These are phyloP conservation scores for Pristionchus arcanus DNA, from an alignment of 2,888 invertebrate species.

Conservation along the genomic window DNA sequence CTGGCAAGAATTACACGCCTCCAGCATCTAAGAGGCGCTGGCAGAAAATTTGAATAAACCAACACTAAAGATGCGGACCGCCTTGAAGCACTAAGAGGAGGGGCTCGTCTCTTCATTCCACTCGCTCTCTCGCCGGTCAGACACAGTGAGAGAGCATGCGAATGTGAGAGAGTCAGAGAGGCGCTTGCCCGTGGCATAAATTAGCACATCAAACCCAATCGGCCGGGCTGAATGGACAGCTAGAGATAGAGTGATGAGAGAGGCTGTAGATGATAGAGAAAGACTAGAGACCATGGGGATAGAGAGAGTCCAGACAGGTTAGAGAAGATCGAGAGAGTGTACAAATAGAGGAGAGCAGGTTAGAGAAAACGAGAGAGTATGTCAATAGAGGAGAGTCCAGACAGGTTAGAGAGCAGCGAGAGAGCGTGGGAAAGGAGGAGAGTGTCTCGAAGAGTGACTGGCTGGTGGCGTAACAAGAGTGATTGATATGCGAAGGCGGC, in stretches of 20 bases:
- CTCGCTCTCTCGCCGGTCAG: neutral
- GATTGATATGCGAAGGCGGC: constrained; percentile 38
- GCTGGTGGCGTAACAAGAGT: constrained; percentile 20
- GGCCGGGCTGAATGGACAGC: neutral
- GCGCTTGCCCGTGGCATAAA: neutral
- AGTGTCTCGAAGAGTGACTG: neutral
- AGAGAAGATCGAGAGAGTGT: too few species aligned
- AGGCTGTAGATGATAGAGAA: neutral
- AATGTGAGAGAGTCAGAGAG: neutral
- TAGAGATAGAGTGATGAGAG: neutral
- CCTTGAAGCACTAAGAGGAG: neutral
- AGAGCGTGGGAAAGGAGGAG: neutral
- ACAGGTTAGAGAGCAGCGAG: neutral
- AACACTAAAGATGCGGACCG: neutral
- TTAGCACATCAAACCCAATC: constrained; percentile 40
- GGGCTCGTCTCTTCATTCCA: neutral
- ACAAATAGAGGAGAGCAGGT: too few species aligned
- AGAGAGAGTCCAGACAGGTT: neutral
- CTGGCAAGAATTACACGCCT: neutral
- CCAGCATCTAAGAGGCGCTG: neutral
- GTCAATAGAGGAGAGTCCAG: neutral
- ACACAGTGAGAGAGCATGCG: neutral
- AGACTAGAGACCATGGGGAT: neutral
- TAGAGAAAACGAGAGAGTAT: neutral
- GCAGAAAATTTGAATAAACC: neutral